These are phyloP conservation scores for Atherinosoma microstoma DNA, from an alignment of 2,797 vertebrate species.

Conservation along the genomic window DNA sequence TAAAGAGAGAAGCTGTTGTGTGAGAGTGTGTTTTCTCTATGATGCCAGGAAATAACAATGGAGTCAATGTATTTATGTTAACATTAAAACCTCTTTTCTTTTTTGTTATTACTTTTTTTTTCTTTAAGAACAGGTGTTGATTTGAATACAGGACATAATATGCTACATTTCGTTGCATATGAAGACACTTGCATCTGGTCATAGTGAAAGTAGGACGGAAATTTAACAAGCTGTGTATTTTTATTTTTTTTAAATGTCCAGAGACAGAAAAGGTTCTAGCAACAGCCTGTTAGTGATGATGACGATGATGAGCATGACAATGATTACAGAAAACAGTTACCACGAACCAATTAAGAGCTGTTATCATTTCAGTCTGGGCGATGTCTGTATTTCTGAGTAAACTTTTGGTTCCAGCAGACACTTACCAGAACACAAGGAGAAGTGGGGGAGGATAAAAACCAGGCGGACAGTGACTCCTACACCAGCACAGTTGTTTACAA, in stretches of 20 bases:
- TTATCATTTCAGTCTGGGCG: constrained; percentile 6
- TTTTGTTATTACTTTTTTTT: background rate
- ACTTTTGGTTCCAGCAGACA: constrained; percentile 51
- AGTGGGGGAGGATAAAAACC: constrained; percentile 55
- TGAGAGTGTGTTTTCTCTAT: background rate
- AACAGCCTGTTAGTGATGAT: constrained; percentile 8
- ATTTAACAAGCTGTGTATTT: constrained; percentile 1
- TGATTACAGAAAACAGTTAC: constrained; percentile 23
- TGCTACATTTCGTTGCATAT: background rate
- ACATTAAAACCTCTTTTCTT: background rate
- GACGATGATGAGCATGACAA: constrained; percentile 6
- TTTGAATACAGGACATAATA: constrained; percentile 14
- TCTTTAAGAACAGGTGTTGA: constrained; percentile 7
- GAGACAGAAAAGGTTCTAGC: background rate
- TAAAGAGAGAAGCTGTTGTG: background rate
- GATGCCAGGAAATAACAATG: background rate
- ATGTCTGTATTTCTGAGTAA: constrained; percentile 46
- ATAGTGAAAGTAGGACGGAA: background rate
- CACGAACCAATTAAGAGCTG: constrained; percentile 54
- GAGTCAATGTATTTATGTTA: background rate
- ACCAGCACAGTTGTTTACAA: constrained; percentile 20
- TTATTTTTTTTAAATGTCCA: no score
- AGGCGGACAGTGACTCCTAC: constrained; percentile 70
- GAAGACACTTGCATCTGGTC: background rate
- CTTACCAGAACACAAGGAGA: constrained; percentile 52